Evolutionary conservation across 2,113 vertebrate species (phyloP).

Genomic region (Misgurnus mizolepis): DNA sequence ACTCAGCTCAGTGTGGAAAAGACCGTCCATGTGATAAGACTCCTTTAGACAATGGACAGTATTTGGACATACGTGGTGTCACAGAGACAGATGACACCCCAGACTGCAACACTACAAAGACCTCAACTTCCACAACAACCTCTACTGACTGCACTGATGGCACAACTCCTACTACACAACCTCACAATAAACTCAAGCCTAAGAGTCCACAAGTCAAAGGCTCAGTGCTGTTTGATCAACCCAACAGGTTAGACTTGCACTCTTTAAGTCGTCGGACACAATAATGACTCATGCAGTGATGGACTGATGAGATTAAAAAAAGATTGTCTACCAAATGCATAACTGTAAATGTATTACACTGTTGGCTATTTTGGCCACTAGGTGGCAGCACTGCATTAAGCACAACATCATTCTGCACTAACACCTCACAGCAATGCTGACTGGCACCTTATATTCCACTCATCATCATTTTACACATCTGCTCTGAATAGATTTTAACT

Average conservation of each 20-base stretch:
- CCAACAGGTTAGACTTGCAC: constrained; percentile 84
- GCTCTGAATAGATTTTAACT: constrained; percentile 30
- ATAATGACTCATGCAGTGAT: neutral
- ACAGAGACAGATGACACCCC: constrained; percentile 66
- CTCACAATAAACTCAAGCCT: constrained; percentile 74
- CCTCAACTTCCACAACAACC: constrained; percentile 65
- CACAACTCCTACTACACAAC: constrained; percentile 66
- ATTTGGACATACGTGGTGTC: constrained; percentile 80
- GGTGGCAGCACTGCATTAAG: constrained; percentile 31
- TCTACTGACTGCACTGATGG: constrained; percentile 66
- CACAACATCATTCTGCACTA: neutral
- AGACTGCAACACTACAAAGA: constrained; percentile 60
- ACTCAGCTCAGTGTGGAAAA: constrained; percentile 68
- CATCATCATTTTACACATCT: constrained; percentile 45
- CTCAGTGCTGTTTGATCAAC: constrained; percentile 86
- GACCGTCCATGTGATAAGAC: constrained; percentile 70
- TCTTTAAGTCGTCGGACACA: too few species aligned
- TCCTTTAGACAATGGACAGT: constrained; percentile 82
- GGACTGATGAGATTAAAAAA: neutral
- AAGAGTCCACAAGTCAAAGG: constrained; percentile 69
- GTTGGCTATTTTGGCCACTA: constrained; percentile 10
- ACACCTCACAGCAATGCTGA: neutral
- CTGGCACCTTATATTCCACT: constrained; percentile 23
- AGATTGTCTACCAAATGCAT: too few species aligned
- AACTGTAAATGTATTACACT: too few species aligned